Conservation (phyloP, 2,113 vertebrate genomes). For the Bettongia penicillata region DNA sequence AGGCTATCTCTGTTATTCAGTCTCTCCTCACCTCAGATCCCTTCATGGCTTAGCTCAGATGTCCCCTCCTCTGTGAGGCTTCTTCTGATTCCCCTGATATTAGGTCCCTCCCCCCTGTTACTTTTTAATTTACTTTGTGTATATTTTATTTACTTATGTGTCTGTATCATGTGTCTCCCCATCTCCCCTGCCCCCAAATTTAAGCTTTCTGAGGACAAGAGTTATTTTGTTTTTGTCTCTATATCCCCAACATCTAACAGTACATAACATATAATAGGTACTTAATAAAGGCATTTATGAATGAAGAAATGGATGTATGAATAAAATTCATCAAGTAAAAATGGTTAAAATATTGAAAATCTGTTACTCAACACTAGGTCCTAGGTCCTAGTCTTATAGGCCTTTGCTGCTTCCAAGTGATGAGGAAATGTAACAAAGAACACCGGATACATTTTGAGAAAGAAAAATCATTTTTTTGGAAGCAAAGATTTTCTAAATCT, state of each 20-base stretch:
- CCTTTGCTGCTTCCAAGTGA: neutral
- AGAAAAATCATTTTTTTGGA: accelerated
- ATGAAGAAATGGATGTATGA: neutral
- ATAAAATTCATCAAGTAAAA: neutral
- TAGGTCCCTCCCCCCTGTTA: neutral
- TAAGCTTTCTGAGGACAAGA: neutral
- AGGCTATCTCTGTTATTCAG: neutral
- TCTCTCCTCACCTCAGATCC: neutral
- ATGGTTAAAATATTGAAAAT: neutral
- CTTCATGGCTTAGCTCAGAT: neutral
- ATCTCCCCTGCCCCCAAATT: neutral
- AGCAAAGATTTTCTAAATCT: too few species aligned
- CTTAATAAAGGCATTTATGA: neutral
- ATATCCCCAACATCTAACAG: neutral
- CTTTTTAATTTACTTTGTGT: neutral
- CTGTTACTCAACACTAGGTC: neutral
- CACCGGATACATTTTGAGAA: neutral
- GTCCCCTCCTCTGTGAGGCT: neutral
- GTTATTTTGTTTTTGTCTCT: neutral
- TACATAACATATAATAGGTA: neutral
- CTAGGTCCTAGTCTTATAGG: neutral
- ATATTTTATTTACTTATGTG: neutral
- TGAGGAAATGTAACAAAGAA: neutral
- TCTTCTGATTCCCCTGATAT: neutral
- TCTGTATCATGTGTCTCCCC: neutral